phyloP scores from a whole-genome alignment of 2,797 vertebrate species.

The Enteromius mattozi region DNA sequence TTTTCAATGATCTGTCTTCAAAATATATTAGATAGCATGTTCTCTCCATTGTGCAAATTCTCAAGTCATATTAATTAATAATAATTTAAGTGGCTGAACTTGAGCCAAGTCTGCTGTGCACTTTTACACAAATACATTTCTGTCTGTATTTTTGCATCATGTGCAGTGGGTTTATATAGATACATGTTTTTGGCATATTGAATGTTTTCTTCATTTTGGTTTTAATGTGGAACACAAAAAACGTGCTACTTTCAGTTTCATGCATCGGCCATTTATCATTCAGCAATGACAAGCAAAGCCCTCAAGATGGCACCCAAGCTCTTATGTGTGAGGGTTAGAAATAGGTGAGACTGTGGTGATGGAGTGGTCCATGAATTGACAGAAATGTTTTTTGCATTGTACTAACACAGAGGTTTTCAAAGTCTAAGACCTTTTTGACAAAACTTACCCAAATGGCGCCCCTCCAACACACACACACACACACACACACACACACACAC shows the following conservation, averaged over 20 bases:
- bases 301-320: conserved; percentile 40
- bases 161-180: background rate
- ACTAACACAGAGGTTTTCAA: background rate
- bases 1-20: background rate
- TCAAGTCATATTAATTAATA: background rate
- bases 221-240: background rate
- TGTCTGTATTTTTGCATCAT: conserved; percentile 2
- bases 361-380: background rate
- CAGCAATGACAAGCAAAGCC: conserved; percentile 11
- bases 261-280: background rate
- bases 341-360: background rate
- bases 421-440: too few species aligned
- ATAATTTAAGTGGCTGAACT: too few species aligned
- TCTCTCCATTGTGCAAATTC: background rate
- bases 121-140: background rate
- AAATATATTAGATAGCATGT: background rate
- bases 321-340: background rate
- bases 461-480: too few species aligned
- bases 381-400: background rate
- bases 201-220: background rate
- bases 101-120: background rate
- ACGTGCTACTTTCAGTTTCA: conserved; percentile 27
- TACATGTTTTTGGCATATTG: background rate
- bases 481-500: too few species aligned
- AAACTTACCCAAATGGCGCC: too few species aligned